These are phyloP conservation scores for Epinephelus moara DNA, from an alignment of 2,113 vertebrate species.

Conservation along the genomic window DNA sequence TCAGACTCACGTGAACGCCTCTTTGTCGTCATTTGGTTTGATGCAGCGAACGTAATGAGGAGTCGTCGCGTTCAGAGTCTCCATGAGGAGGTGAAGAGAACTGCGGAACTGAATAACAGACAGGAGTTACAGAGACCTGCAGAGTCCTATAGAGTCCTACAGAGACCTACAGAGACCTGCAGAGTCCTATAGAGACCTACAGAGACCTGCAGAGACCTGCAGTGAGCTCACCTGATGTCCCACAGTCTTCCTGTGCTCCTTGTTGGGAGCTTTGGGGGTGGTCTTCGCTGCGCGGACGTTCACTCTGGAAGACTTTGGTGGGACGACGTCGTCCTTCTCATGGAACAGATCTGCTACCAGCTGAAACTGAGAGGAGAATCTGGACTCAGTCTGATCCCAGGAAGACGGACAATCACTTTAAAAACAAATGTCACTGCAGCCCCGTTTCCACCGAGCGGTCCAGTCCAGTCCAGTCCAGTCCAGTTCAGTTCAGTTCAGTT, in stretches of 20 bases:
- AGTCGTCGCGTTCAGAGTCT: conserved; percentile 94
- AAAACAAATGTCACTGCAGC: too few species aligned
- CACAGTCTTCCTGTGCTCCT: conserved; percentile 93
- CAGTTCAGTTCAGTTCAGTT: too few species aligned
- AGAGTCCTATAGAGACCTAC: not conserved
- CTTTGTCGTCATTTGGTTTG: conserved; percentile 94
- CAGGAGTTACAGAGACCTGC: not conserved
- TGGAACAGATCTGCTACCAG: conserved; percentile 93
- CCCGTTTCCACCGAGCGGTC: too few species aligned
- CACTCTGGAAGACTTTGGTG: conserved; percentile 80
- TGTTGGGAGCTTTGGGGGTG: conserved; percentile 87
- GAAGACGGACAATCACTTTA: too few species aligned
- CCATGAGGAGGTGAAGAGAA: conserved; percentile 94
- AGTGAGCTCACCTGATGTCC: conserved; percentile 90
- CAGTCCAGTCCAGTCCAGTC: too few species aligned
- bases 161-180: not conserved
- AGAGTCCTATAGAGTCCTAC: not conserved
- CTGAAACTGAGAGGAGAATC: conserved; percentile 84
- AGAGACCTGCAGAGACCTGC: not conserved
- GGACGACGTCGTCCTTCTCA: conserved; percentile 81
- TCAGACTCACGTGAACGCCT: conserved; percentile 91
- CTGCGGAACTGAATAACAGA: conserved; percentile 89
- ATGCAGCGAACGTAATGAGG: conserved; percentile 98
- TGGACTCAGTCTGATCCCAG: too few species aligned
- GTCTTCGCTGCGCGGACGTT: conserved; percentile 87